Base-by-base conservation (phyloP, 2,888 invertebrate genomes). In the Apotomis turbidana region DNA sequence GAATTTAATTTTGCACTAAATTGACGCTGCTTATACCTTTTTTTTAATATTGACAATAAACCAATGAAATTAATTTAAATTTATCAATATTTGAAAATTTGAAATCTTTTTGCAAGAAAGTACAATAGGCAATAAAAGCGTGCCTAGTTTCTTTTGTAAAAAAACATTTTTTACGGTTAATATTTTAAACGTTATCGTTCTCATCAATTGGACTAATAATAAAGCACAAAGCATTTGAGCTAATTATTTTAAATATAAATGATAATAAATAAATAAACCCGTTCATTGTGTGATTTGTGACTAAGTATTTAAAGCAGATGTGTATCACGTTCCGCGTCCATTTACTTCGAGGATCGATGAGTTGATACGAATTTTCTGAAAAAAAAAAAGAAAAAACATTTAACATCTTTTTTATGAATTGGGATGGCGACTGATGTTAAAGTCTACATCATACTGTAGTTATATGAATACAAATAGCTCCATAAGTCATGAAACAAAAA, bases 341-440 rank as follows among this genome's bases (percentile, higher is more conserved):
- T 44, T 15, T 58, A 44, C 60, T 44, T 75, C 83, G 78, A n/a
- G 13, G 59, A 86, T 74, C 76, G 75, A 73, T 88, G 83, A 27
- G 62, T 77, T 13, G 73, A 71, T 3, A 88, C 80, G 78, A 89
- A 89, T 3, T 87, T 82, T 4, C 88, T 89, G 87, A 12, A 87
- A 89, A 74, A 76, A 77, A 75, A 74, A 89, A 74, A 76, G 76
- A 75, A 74, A 78, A 64, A 62, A 61, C 66, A 52, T 46, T 12
- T 51, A 27, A 27, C 27, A 27, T 27, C 27, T 27, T 27, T 27
- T 2, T 27, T 27, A 27, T 2, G 27, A 27, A 27, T 27, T 27
- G 27, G 27, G 27, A 27, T 27, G 27, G 2, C 27, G 27, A 27
- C 27, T 27, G 2, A 27, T 27, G 27, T 2, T 27, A 27, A 27